Evolutionary conservation across 2,888 invertebrate species (phyloP), one percentile per base, ranked within the genome.

Genomic region (Pandemis corylana): DNA sequence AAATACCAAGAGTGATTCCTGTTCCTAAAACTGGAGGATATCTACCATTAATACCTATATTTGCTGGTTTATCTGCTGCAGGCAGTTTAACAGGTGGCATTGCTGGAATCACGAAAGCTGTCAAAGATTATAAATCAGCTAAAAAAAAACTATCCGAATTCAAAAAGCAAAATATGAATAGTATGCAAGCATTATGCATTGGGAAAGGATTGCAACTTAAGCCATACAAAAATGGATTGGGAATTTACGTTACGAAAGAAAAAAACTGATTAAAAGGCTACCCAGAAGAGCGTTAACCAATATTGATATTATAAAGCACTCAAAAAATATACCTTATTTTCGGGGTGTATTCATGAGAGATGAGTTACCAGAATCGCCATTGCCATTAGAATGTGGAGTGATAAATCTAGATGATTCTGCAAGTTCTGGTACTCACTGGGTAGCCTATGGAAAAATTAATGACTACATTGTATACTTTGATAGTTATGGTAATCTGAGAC

Each of bases 11-110:
- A 42, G 41, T 72, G 0, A 72, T 72, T 13, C 70, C 70, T 2
- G 20, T 71, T 1, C 70, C 70, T 9, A 71, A 71, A 64, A 20
- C 9, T 28, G 53, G 63, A 0, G 68, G 68, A 5, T 46, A 49
- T 28, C 9, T 68, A 36, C 68, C 68, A 7, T n/a, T 68, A 28
- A 71, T 75, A 71, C 75, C 75, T 36, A 71, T 75, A 63, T 75
- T 75, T 67, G 75, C 75, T 5, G 75, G 75, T 20, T 63, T 75
- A 41, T 75, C 71, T 63, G 70, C 71, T 1, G 9, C 51, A 0
- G 76, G 76, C 41, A 15, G 56, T 13, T 64, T 76, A 61, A 71
- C 68, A 20, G 76, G 76, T 12, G 76, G 76, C 2, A 53, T 36
- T 13, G 68, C 70, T 28, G 72, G 68, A 36, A 76, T 76, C 41